Evolutionary conservation across 2,113 vertebrate genomes (phyloP).

Genomic region (Lophura nycthemera): DNA sequence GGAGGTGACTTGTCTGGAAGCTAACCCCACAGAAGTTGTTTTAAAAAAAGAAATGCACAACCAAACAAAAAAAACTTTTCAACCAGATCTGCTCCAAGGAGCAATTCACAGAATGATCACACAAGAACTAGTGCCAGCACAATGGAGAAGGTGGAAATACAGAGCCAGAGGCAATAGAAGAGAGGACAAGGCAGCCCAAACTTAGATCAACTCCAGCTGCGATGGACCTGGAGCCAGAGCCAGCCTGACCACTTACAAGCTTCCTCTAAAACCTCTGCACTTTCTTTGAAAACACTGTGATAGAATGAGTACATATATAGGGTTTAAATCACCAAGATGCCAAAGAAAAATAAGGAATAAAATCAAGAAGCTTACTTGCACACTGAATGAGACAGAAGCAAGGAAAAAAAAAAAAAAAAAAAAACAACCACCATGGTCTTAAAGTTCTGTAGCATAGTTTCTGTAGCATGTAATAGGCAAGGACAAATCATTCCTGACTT

Average conservation of each 20-base stretch:
- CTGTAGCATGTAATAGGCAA: not conserved
- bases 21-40: not conserved
- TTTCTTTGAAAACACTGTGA: constrained; percentile 31
- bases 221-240: not conserved
- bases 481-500: not conserved
- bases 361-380: not conserved
- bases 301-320: not conserved
- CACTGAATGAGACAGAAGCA: not conserved
- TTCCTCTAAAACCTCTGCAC: constrained; percentile 32
- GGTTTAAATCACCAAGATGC: not conserved
- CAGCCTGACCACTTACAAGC: constrained; percentile 6
- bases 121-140: constrained; percentile 8
- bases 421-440: not conserved
- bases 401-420: not conserved
- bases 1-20: constrained; percentile 7
- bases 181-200: constrained; percentile 54
- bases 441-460: not conserved
- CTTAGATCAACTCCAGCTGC: constrained; percentile 65
- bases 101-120: constrained; percentile 31
- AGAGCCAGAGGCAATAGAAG: constrained; percentile 38
- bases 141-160: constrained; percentile 28
- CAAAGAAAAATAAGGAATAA: not conserved
- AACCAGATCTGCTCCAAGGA: constrained; percentile 22
- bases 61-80: constrained; percentile 25
- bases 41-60: not conserved